Evolutionary conservation across 2,797 vertebrate genomes (phyloP).

Genomic region (Aeoliscus strigatus): DNA sequence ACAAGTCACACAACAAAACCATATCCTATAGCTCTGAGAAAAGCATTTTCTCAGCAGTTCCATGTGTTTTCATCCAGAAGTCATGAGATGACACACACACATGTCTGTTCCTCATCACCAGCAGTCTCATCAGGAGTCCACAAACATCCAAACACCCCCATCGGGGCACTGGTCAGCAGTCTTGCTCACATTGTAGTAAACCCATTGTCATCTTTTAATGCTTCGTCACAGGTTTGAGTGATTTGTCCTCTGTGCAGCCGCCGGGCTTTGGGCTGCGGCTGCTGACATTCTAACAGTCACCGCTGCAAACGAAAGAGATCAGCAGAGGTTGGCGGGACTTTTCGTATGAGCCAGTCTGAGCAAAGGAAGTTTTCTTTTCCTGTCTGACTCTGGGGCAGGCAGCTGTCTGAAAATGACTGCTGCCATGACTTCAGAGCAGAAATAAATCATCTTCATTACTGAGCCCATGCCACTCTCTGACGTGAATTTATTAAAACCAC

Average conservation of each 20-base stretch:
- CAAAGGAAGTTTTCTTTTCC: background rate
- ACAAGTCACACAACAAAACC: no score
- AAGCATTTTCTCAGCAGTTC: background rate
- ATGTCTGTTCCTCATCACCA: conserved; percentile 18
- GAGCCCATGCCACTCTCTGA: no score
- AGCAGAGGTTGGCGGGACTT: no score
- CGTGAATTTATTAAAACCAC: no score
- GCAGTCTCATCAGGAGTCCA: conserved; percentile 13
- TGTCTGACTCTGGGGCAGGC: conserved; percentile 1
- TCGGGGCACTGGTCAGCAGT: conserved; percentile 12
- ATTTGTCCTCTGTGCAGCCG: background rate
- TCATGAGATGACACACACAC: conserved; percentile 2
- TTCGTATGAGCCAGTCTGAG: no score
- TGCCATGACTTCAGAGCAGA: no score
- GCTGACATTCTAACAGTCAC: no score
- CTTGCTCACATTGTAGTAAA: conserved; percentile 2
- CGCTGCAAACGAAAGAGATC: no score
- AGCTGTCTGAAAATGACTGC: conserved; percentile 8
- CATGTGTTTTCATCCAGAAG: conserved; percentile 2
- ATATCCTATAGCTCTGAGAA: conserved; percentile 4
- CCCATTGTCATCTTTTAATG: conserved; percentile 18
- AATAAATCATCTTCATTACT: no score
- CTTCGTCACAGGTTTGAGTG: conserved; percentile 2
- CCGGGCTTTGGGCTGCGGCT: no score
- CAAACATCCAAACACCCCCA: conserved; percentile 9